phyloP scores from a whole-genome alignment of 2,113 vertebrate genomes.

The Maccullochella peelii region DNA sequence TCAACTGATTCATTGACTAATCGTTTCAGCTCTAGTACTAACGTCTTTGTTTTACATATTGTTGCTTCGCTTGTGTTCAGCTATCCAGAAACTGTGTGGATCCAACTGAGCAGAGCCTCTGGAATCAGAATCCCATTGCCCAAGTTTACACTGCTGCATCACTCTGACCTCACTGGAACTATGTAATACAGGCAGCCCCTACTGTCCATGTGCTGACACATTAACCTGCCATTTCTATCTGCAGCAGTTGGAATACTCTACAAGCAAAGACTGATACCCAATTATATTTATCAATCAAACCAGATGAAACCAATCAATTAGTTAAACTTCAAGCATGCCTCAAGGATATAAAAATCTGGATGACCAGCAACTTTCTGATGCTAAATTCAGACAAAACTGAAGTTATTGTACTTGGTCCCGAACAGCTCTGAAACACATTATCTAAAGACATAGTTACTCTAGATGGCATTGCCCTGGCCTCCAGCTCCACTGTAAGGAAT shows the following conservation, averaged over 20 bases:
- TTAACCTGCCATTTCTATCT: neutral
- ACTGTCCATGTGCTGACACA: neutral
- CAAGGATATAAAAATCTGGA: too few relatives aligned
- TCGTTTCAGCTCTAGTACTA: neutral
- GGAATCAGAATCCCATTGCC: neutral
- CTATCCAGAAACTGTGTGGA: neutral
- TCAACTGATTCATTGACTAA: neutral
- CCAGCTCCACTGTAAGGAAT: too few relatives aligned
- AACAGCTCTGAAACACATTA: too few relatives aligned
- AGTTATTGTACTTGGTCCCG: too few relatives aligned
- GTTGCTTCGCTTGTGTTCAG: neutral
- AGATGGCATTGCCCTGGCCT: too few relatives aligned
- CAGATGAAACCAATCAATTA: too few relatives aligned
- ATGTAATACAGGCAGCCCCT: neutral
- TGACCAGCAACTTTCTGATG: too few relatives aligned
- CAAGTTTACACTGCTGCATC: neutral
- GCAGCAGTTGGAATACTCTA: neutral
- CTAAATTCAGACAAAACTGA: too few relatives aligned
- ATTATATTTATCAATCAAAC: too few relatives aligned
- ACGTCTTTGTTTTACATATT: neutral
- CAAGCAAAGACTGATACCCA: neutral
- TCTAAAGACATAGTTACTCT: too few relatives aligned
- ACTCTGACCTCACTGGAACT: neutral
- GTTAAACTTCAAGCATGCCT: too few relatives aligned
- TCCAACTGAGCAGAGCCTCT: neutral